These are phyloP conservation scores for Rhagonycha lutea DNA, from an alignment of 2,888 invertebrate genomes.

Conservation along the genomic window DNA sequence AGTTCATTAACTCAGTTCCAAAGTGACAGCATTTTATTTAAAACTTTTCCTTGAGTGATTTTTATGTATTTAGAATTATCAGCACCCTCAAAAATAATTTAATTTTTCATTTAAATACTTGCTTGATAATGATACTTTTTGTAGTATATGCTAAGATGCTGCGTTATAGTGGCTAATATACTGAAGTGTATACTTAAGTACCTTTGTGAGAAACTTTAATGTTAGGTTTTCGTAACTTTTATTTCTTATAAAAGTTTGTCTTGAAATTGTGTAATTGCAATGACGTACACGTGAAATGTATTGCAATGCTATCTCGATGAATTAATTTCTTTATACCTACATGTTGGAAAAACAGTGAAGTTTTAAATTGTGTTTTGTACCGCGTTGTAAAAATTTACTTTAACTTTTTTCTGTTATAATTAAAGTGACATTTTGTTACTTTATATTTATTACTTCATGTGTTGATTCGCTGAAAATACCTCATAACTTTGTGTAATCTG, in stretches of 20 bases:
- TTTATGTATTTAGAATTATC: background rate
- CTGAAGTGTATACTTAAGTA: too few relatives aligned
- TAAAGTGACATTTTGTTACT: background rate
- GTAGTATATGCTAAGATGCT: too few relatives aligned
- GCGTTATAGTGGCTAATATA: too few relatives aligned
- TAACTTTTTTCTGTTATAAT: background rate
- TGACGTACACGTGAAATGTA: background rate
- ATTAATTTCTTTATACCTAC: background rate
- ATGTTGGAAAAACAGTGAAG: too few relatives aligned
- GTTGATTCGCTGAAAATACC: background rate
- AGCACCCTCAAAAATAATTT: background rate
- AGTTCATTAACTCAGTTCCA: background rate
- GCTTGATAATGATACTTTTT: too few relatives aligned
- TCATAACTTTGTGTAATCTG: background rate
- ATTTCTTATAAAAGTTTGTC: background rate
- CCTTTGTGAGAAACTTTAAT: too few relatives aligned
- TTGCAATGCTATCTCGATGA: background rate
- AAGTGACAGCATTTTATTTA: background rate
- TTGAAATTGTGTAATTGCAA: background rate
- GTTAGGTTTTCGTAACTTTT: background rate
- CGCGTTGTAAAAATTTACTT: background rate
- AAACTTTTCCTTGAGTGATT: background rate
- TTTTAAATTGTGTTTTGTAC: background rate
- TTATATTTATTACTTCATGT: background rate
- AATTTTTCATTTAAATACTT: too few relatives aligned